Conservation (phyloP, 2,113 vertebrate species). For the Cavia aperea region DNA sequence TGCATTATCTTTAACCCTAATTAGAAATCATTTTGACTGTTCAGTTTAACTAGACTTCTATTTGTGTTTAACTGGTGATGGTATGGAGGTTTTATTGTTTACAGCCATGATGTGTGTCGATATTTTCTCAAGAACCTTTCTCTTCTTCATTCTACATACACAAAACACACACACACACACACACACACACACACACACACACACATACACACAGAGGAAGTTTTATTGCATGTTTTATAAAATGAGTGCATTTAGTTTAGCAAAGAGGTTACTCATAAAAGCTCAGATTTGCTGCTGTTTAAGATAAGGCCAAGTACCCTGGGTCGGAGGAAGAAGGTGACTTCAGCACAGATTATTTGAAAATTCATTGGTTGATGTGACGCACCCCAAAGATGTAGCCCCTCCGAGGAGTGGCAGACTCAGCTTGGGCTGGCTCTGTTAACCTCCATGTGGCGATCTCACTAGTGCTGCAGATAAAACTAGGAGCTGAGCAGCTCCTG, state of each 20-base stretch:
- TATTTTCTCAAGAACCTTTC: not conserved
- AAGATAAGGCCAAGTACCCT: constrained; percentile 13
- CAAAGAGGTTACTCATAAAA: not conserved
- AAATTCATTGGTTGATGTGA: not conserved
- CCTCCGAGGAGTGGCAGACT: not conserved
- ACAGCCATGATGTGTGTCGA: not conserved
- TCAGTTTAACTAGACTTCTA: not conserved
- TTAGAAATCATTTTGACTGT: not conserved
- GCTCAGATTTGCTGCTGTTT: not conserved
- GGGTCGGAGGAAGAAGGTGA: not conserved
- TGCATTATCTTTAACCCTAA: not conserved
- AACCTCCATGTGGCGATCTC: not conserved
- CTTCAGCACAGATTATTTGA: not conserved
- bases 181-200: not conserved
- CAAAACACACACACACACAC: not conserved
- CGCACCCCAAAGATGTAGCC: not conserved
- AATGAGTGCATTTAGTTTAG: not conserved
- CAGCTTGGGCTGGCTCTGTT: not conserved
- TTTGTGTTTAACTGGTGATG: not conserved
- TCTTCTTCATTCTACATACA: not conserved
- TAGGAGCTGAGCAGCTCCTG: not conserved
- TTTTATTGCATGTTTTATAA: not conserved
- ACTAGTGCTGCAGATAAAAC: not conserved
- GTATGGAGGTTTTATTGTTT: not conserved
- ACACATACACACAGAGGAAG: not conserved